Conservation (phyloP, 2,113 vertebrate genomes). For the Myodes glareolus region DNA sequence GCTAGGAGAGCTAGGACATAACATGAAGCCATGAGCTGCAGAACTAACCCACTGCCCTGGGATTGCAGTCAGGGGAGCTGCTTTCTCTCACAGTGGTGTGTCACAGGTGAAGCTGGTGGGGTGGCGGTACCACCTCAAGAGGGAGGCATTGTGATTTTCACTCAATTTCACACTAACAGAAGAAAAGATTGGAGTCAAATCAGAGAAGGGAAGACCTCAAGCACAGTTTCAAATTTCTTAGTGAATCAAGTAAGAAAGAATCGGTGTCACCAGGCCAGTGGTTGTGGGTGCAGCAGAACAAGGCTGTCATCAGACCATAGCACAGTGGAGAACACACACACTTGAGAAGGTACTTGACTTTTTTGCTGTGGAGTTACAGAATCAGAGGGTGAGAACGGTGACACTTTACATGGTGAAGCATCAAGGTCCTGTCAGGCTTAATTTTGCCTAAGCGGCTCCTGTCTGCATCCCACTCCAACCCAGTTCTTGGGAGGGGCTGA, state of each 20-base stretch:
- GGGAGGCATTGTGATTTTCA: background rate
- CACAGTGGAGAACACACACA: conserved; percentile 21
- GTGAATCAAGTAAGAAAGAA: background rate
- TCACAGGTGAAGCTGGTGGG: too few relatives aligned
- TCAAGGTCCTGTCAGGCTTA: background rate
- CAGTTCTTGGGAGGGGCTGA: too few relatives aligned
- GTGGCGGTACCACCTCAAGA: accelerated
- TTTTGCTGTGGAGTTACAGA: conserved; percentile 46
- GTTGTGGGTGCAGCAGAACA: accelerated
- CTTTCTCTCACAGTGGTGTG: background rate
- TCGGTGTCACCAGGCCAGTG: accelerated
- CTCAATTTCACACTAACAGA: background rate
- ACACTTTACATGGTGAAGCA: background rate
- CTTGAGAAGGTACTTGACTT: conserved; percentile 66
- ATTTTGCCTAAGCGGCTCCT: background rate
- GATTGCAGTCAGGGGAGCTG: accelerated
- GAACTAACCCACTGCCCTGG: too few relatives aligned
- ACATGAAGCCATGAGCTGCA: background rate
- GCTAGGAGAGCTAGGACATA: background rate
- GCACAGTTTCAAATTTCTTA: background rate
- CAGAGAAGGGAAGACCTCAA: background rate
- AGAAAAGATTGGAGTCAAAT: background rate
- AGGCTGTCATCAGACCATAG: background rate
- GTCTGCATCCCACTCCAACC: background rate
- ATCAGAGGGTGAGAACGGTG: background rate